Base-by-base conservation (phyloP, 2,113 vertebrate genomes). In the Centropristis striata region DNA sequence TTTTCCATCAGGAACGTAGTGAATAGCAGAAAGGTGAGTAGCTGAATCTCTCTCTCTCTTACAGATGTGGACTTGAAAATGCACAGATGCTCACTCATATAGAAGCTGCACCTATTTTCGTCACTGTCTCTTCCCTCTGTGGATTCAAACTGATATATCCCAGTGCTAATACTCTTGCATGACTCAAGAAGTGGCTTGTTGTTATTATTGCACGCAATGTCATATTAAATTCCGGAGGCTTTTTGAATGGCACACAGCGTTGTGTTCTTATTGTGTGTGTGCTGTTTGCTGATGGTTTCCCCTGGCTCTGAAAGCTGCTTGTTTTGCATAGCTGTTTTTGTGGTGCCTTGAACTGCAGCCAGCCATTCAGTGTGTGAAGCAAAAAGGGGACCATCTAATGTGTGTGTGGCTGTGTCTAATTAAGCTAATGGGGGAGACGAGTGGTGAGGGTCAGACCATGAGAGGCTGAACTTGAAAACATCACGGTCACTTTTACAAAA, bases 401-500 rank as follows among this genome's bases (percentile, higher is more conserved):
- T 87, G 86, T 93, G 87, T 89, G 83, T 92, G 88, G 89, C 90
- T 92, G 90, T 80, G 86, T 93, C 93, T 91, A 91, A 94, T 93
- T 94, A 92, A 91, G 83, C 85, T 90, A 86, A 88, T 88, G 90
- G 84, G 76, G 82, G 71, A 78, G 83, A 71, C 71, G 81, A 68
- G 82, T 16, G 71, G 72, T 23, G 80, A 74, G 76, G 85, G 87
- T 86, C 80, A 81, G 66, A 71, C 59, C 51, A 57, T 16, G 83
- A 84, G 84, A 78, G 84, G 65, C 60, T 80, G 81, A 75, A 88
- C 83, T 89, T 79, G 71, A 83, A 88, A 86, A 84, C 68, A 91
- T 54, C 37, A 1, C n/a, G 25, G 65, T 83, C 72, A 79, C 68
- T 69, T 71, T 67, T 58, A 55, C 55, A 41, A 63, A 71, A 80